Percentiles rank a stretch among this genome's conserved stretches.
Conservation (phyloP, 2,888 invertebrate genomes). For the Pandemis cinnamomeana region DNA sequence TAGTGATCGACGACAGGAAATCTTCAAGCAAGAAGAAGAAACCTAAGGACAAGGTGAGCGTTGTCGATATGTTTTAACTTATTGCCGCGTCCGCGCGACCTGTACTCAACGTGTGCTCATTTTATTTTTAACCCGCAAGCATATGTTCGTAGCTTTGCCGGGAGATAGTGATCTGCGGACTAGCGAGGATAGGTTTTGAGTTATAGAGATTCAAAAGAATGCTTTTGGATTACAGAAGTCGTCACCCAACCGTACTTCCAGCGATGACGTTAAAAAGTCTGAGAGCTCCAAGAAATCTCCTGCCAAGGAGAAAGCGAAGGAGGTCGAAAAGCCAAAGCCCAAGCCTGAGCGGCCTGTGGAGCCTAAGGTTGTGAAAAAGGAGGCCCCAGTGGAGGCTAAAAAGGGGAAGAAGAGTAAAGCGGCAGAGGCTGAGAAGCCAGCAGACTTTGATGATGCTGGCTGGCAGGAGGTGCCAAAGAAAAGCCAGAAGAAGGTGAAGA, state of each 20-base stretch:
- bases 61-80: constrained; percentile 52
- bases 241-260: constrained; percentile 85
- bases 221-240: constrained; percentile 78
- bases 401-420: constrained; percentile 86
- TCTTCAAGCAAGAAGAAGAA: constrained; percentile 88
- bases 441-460: constrained; percentile 89
- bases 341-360: constrained; percentile 69
- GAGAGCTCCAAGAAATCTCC: constrained; percentile 85
- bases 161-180: constrained; percentile 51
- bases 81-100: constrained; percentile 25
- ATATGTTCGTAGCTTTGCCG: constrained; percentile 65
- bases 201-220: constrained; percentile 9
- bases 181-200: constrained; percentile 21
- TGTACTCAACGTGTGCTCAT: constrained; percentile 64
- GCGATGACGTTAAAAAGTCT: constrained; percentile 83
- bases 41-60: constrained; percentile 88
- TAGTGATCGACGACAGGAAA: constrained; percentile 87
- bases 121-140: constrained; percentile 82
- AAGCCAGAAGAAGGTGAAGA: constrained; percentile 88
- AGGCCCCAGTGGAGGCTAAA: constrained; percentile 74
- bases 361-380: constrained; percentile 70
- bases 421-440: constrained; percentile 86
- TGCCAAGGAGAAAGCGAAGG: constrained; percentile 81
- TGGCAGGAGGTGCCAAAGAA: constrained; percentile 90
- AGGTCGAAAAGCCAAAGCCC: constrained; percentile 79